These are phyloP conservation scores for Dendropsophus ebraccatus DNA, from an alignment of 2,113 vertebrate genomes.

Conservation along the genomic window DNA sequence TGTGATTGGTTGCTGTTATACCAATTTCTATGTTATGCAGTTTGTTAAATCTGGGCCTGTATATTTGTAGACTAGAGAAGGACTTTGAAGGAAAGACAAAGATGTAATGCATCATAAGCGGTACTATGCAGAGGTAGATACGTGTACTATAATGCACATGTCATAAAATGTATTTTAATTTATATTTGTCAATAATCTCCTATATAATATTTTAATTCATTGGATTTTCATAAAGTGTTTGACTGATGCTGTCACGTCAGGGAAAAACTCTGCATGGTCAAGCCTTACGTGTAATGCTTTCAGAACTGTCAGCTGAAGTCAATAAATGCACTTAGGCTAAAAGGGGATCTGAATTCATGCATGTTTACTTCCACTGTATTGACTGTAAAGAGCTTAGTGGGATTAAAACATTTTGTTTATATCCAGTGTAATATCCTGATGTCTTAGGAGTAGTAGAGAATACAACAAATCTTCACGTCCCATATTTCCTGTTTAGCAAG, in stretches of 20 bases:
- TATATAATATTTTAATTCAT: neutral
- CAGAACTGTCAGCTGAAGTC: conserved; percentile 7
- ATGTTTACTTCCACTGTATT: conserved; percentile 26
- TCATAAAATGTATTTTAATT: neutral
- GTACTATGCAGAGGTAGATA: neutral
- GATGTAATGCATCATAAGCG: neutral
- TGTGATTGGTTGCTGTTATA: no score
- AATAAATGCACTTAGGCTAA: conserved; percentile 32
- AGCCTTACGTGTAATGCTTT: conserved; percentile 15
- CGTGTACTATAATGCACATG: no score
- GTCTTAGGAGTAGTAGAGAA: conserved; percentile 34
- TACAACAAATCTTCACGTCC: conserved; percentile 32
- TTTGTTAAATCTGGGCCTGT: no score
- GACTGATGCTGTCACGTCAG: neutral
- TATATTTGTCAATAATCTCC: neutral
- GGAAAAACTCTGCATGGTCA: neutral
- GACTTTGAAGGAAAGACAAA: neutral
- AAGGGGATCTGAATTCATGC: conserved; percentile 13
- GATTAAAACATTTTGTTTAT: conserved; percentile 48
- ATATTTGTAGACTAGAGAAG: neutral
- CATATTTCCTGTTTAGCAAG: conserved; percentile 39
- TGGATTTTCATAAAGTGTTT: neutral
- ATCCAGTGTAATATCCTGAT: conserved; percentile 34
- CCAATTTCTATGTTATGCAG: no score
- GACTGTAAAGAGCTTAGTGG: conserved; percentile 38